Percentiles rank a stretch among this genome's conserved stretches.
Evolutionary conservation across 2,888 invertebrate species (phyloP).

Genomic region (Selenia dentaria): DNA sequence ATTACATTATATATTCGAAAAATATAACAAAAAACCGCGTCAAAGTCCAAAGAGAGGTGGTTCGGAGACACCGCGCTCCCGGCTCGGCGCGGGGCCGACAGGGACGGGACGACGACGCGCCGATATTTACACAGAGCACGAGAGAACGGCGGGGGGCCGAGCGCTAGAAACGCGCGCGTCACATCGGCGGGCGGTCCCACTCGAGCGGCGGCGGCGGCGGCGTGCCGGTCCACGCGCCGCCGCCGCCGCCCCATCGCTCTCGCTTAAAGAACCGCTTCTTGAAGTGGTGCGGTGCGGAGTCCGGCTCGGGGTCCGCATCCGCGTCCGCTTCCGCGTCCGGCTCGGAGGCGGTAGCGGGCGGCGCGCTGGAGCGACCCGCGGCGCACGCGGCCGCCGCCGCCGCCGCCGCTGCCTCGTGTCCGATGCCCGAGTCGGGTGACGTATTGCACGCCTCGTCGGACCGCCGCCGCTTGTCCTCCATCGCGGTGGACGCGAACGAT

Average conservation of each 20-base stretch:
- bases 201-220: conserved; percentile 75
- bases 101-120: neutral
- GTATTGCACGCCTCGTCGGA: conserved; percentile 94
- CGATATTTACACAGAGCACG: neutral
- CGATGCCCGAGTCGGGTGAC: conserved; percentile 93
- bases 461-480: conserved; percentile 93
- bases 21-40: conserved; percentile 67
- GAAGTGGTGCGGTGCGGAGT: conserved; percentile 83
- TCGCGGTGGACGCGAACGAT: conserved; percentile 96
- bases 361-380: conserved; percentile 59
- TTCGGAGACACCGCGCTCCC: conserved; percentile 8
- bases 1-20: conserved; percentile 83
- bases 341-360: conserved; percentile 45
- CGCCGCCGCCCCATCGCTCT: conserved; percentile 86
- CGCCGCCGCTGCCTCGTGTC: conserved; percentile 86
- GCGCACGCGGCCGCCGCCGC: conserved; percentile 54
- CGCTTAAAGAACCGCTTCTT: conserved; percentile 94
- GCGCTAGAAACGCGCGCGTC: conserved; percentile 43
- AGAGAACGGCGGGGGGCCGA: neutral
- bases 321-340: neutral
- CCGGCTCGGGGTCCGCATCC: neutral
- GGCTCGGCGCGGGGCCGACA: conserved; percentile 10
- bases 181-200: conserved; percentile 81
- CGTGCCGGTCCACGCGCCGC: conserved; percentile 71
- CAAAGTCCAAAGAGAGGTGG: conserved; percentile 42